phyloP scores from a whole-genome alignment of 2,113 vertebrate species.

The Bungarus multicinctus region DNA sequence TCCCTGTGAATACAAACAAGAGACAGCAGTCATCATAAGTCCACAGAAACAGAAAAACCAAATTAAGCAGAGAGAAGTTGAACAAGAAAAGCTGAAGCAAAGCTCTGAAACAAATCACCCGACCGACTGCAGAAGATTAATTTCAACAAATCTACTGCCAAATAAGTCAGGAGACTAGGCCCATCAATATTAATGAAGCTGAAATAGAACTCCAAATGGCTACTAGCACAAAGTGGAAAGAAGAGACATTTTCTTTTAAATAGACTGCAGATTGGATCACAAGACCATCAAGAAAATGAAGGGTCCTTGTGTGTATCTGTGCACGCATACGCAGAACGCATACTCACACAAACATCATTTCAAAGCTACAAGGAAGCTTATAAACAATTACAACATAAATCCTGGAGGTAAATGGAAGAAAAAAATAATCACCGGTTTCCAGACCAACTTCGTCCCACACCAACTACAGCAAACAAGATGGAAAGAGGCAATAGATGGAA shows the following conservation, averaged over 20 bases:
- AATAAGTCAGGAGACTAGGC: conserved; percentile 62
- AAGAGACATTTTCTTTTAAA: conserved; percentile 72
- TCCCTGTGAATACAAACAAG: conserved; percentile 65
- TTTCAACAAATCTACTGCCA: conserved; percentile 68
- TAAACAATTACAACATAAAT: conserved; percentile 65
- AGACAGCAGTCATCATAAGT: conserved; percentile 64
- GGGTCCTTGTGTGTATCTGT: conserved; percentile 31
- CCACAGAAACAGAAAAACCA: conserved; percentile 75
- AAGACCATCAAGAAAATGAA: conserved; percentile 65
- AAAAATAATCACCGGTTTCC: conserved; percentile 46
- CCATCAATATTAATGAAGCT: conserved; percentile 79
- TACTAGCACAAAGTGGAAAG: conserved; percentile 56
- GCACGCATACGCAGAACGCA: neutral
- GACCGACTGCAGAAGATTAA: conserved; percentile 68
- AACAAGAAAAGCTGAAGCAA: conserved; percentile 38
- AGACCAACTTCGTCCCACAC: neutral
- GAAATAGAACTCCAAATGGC: conserved; percentile 70
- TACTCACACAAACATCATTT: conserved; percentile 36
- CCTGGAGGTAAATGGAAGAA: conserved; percentile 47
- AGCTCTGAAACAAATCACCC: conserved; percentile 70
- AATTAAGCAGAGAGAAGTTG: conserved; percentile 72
- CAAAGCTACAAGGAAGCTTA: conserved; percentile 50
- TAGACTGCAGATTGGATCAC: conserved; percentile 70
- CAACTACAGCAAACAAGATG: conserved; percentile 1
- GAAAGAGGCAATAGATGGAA: neutral